These are phyloP conservation scores for Latheticus oryzae DNA, from an alignment of 2,888 invertebrate species.

Conservation along the genomic window DNA sequence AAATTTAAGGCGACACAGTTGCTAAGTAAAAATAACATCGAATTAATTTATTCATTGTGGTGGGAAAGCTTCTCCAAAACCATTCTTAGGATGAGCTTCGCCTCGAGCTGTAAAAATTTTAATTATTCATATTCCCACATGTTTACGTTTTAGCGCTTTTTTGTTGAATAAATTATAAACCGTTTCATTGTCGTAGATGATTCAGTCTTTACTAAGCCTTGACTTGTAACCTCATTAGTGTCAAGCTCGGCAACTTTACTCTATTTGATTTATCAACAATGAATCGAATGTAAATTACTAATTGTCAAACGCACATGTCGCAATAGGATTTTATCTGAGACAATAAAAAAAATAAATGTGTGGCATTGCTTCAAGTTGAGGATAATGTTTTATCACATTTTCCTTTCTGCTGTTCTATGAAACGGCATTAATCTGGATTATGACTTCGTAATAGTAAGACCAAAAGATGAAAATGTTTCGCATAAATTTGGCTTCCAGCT, in stretches of 20 bases:
- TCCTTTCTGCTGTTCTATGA: constrained; percentile 35
- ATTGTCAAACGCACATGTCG: constrained; percentile 20
- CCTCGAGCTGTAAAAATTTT: constrained; percentile 11
- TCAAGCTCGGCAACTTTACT: constrained; percentile 10
- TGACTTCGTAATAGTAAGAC: constrained; percentile 42
- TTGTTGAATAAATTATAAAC: constrained; percentile 15
- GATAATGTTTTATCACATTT: constrained; percentile 40
- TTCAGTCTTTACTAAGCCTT: constrained; percentile 29
- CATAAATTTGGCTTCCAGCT: constrained; percentile 46
- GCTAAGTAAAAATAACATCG: no score
- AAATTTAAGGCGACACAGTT: no score
- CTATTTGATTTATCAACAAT: constrained; percentile 14
- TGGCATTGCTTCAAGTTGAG: constrained; percentile 19
- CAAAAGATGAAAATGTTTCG: constrained; percentile 47
- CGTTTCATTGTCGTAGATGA: constrained; percentile 23
- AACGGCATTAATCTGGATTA: constrained; percentile 47
- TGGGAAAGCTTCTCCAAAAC: not conserved
- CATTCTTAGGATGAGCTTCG: constrained; percentile 4
- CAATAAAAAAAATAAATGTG: no score
- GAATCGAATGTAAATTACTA: constrained; percentile 16
- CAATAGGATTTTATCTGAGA: constrained; percentile 5
- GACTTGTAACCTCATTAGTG: constrained; percentile 36
- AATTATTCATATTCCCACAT: constrained; percentile 33
- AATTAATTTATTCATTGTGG: constrained; percentile 21
- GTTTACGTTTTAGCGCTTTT: constrained; percentile 16